Percentiles rank a stretch among this genome's conserved stretches.
phyloP scores from a whole-genome alignment of 2,797 vertebrate species.

The Sebastolobus altivelis region DNA sequence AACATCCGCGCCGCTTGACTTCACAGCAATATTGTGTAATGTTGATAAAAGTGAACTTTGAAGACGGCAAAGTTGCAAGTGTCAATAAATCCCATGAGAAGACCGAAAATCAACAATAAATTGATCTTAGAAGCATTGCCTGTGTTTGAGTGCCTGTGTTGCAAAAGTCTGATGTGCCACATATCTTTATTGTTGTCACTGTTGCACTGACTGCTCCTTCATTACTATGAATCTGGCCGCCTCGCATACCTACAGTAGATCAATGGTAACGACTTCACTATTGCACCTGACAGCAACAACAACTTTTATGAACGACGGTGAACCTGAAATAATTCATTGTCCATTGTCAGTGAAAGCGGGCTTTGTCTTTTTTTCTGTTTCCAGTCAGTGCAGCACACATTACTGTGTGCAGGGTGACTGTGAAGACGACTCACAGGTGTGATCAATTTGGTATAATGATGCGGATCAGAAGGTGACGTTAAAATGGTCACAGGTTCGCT shows the following conservation, averaged over 20 bases:
- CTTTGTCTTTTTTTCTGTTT: not conserved
- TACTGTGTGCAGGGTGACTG: not conserved
- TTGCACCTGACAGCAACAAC: not conserved
- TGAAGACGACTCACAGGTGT: not conserved
- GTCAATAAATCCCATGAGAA: slow-evolving; percentile 4
- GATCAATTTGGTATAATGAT: not conserved
- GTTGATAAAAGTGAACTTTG: slow-evolving; percentile 1
- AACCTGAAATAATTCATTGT: not conserved
- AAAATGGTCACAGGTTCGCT: not conserved
- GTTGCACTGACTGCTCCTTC: not conserved
- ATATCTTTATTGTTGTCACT: not conserved
- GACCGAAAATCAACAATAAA: not conserved
- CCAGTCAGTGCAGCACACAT: not conserved
- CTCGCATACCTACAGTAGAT: not conserved
- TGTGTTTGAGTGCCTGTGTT: not conserved
- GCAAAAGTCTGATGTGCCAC: not conserved
- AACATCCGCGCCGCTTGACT: not conserved
- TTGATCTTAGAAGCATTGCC: not conserved
- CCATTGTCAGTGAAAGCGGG: not conserved
- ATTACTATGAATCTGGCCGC: not conserved
- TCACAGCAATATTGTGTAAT: not conserved
- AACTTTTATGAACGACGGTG: not conserved
- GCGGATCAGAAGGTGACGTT: not conserved
- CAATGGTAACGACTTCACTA: not conserved
- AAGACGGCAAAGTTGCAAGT: not conserved